phyloP scores from a whole-genome alignment of 2,797 vertebrate species.

The Synaphobranchus kaupii region DNA sequence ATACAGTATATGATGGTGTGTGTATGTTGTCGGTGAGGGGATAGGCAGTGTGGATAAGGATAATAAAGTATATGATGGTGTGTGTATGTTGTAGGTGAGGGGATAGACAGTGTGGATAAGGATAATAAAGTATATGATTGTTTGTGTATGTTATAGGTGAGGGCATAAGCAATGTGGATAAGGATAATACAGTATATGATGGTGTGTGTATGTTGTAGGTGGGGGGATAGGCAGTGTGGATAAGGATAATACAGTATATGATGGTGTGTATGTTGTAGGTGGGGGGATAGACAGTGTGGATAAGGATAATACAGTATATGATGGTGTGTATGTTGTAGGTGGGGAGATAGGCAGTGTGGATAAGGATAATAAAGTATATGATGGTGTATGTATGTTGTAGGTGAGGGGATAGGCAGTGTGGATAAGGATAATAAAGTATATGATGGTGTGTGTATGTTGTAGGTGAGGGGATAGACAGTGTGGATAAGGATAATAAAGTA shows the following conservation, averaged over 20 bases:
- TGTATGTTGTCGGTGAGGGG: constrained; percentile 80
- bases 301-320: constrained; percentile 70
- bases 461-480: constrained; percentile 94
- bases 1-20: no score
- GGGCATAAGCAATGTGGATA: constrained; percentile 93
- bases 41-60: constrained; percentile 96
- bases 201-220: constrained; percentile 66
- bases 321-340: constrained; percentile 66
- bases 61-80: no score
- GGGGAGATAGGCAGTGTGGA: constrained; percentile 94
- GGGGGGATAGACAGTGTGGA: constrained; percentile 94
- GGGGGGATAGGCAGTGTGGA: constrained; percentile 92
- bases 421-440: constrained; percentile 78
- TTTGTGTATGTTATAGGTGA: constrained; percentile 73
- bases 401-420: constrained; percentile 91
- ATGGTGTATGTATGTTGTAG: constrained; percentile 61
- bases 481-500: constrained; percentile 81
- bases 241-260: constrained; percentile 70
- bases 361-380: constrained; percentile 70
- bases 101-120: constrained; percentile 94
- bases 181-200: constrained; percentile 63
- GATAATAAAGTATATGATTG: constrained; percentile 55
- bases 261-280: constrained; percentile 66
- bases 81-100: constrained; percentile 76
- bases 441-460: constrained; percentile 32